Evolutionary conservation across 2,113 vertebrate species (phyloP), one percentile per base, ranked within the genome.

Genomic region (Daubentonia madagascariensis): DNA sequence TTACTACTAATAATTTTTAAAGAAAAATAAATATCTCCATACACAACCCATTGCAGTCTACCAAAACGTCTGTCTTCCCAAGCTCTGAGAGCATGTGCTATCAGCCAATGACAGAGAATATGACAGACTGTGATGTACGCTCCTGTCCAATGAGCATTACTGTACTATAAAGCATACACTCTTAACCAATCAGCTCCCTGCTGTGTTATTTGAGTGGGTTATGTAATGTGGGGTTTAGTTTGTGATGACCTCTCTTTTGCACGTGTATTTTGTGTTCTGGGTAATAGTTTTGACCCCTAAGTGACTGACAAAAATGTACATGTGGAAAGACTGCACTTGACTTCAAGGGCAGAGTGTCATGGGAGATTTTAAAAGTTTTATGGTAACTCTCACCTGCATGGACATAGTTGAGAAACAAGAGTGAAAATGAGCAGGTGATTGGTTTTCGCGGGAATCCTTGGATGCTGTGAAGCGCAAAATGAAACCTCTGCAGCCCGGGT

Each of bases 1-100:
- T 93, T 94, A 89, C 86, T 94, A 68, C 43, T 54, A 23, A 43
- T 76, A 80, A 54, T 59, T 87, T 93, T 83, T 45, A 85, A 92
- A 43, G n/a, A 40, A 70, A 67, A 78, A 22, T 10, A 30, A 18
- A 1, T 30, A 61, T n/a, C 10, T 59, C 28, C 25, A 61, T 22
- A 20, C 0, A 8, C 2, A n/a, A 48, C 40, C 65, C 52, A 20
- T 52, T 52, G 40, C 23, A n/a, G 28, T 30, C 52, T 32, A 63
- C 12, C 7, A 25, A 23, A 4, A 35, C 3, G 25, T 70, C 35
- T 72, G 79, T 52, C 79, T 80, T 48, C 43, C 10, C 12, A 3
- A 10, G 14, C 35, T 7, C 45, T 54, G 20, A 30, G 14, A 43
- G 0, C 67, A 1, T 1, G 61, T 12, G 16, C n/a, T 68, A 11